Base-by-base conservation (phyloP, 2,888 invertebrate species). In the Perizoma flavofasciatum region DNA sequence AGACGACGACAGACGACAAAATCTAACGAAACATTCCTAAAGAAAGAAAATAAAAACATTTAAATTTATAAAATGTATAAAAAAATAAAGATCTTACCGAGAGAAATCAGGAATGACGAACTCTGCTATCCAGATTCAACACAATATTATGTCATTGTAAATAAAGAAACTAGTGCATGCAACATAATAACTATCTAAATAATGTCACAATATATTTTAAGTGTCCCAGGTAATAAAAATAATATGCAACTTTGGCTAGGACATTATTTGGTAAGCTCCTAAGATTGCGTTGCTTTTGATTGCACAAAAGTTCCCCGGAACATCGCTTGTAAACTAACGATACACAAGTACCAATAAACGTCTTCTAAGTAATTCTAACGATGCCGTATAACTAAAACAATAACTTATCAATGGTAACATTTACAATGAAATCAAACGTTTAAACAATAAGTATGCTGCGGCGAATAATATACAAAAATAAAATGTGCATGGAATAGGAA, bases 371-470 rank as follows among this genome's bases (percentile, higher is more conserved):
- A 22, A 71, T 56, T 59, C 66, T 71, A 73, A 72, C 67, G 74
- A 73, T 68, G 66, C 70, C 64, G 70, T 70, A 72, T 68, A 77
- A 79, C 77, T 81, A 85, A 81, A 81, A 81, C 78, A 83, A 86
- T 88, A 89, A 89, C 89, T 88, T 88, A 89, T 81, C 83, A 88
- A 90, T 89, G 91, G 90, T 90, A 90, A 91, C 89, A 89, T 89
- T 88, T 87, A 90, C 89, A 89, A 88, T 87, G 89, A 89, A 81
- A 78, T 69, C 71, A 82, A 66, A 67, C 58, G 40, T 58, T 59
- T 82, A 83, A 77, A 78, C 69, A 73, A 69, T 71, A 72, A 65
- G 76, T 82, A 82, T 77, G 82, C 78, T 68, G 78, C 75, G 82
- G 82, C 81, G 85, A 86, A 86, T 77, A 82, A 84, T 84, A 84